Evolutionary conservation across 1,140 invertebrate genomes (phyloP), one percentile per base, ranked within the genome.

Genomic region (Oscheius sp.): DNA sequence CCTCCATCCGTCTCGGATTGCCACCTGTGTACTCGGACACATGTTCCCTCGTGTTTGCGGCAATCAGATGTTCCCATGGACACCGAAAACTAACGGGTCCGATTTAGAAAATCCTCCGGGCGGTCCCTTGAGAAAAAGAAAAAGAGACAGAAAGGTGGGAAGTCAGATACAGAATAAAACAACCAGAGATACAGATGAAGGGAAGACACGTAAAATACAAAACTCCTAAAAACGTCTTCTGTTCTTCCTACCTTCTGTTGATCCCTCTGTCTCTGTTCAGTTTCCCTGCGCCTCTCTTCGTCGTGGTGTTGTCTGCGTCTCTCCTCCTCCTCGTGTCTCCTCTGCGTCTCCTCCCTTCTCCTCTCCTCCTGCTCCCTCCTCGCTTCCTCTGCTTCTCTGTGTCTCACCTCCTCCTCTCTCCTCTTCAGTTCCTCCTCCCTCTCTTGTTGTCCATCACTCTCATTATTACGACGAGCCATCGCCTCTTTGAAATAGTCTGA

Each of bases 401-500:
- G 69, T 3, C 68, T 55, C 35, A 55, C 38, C 32, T 75, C 68
- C 23, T 75, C 73, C 62, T 71, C 68, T 42, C 68, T 45, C 1
- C 34, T 38, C 15, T 65, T 29, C 13, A 70, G 31, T n/a, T 71
- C 68, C 29, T 71, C 68, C 68, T 71, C 68, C 26, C 68, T 42
- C 7, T 42, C 29, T 72, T 71, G 23, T 73, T n/a, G n/a, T n/a
- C n/a, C n/a, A n/a, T 71, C 68, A 73, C 29, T 36, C 23, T 70
- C 68, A 2, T 71, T 71, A 28, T 71, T 42, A 72, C 72, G 38
- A 20, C 69, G 34, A 15, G 42, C 61, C 75, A 76, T 76, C 0
- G 75, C 69, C 23, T 69, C 64, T 58, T 76, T 76, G 75, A 76
- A 76, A 64, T 76, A 76, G n/a, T 76, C 74, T 76, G 38, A 61